Base-by-base conservation (phyloP, 2,797 vertebrate species). In the Acomys russatus region DNA sequence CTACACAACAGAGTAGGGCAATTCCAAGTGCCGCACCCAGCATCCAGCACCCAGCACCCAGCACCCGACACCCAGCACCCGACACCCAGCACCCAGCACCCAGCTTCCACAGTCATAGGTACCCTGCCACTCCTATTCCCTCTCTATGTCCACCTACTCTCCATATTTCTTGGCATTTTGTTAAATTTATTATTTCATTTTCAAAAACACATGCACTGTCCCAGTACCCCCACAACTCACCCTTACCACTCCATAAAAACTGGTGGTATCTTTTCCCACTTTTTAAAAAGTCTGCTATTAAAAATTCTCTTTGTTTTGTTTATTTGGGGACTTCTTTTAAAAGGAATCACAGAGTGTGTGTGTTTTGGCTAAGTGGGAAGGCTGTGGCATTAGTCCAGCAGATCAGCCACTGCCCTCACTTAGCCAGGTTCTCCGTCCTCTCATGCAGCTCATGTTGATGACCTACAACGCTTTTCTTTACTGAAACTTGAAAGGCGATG, bases 271-370 rank as follows among this genome's bases (percentile, higher is more conserved):
- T 38, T 73, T 38, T 59, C 4, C 4, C 61, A 49, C 38, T 90
- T 14, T 33, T 33, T n/a, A 17, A 83, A 51, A 94, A 76, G 35
- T 35, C 71, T 80, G 30, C 33, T 44, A 74, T 2, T 77, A 63
- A 70, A 90, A 90, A 70, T 93, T 77, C 25, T 0, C 23, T 94
- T 70, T 44, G 22, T 83, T 18, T 79, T 54, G 18, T 28, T 89
- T 90, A 38, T 90, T 87, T 44, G 73, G 77, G n/a, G 59, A 44
- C 7, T 7, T 92, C 54, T 59, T 38, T 94, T 95, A 90, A 95
- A 54, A 64, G 63, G 14, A 59, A 86, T 73, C 3, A 20, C 44
- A 66, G 91, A 78, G 44, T 56, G 18, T 22, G 12, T 3, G 44
- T 0, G 3, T 92, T 76, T 78, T 35, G 28, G 14, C 1, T 78